phyloP scores from a whole-genome alignment of 1,140 invertebrate genomes.

The Mycetomoellerius zeteki region DNA sequence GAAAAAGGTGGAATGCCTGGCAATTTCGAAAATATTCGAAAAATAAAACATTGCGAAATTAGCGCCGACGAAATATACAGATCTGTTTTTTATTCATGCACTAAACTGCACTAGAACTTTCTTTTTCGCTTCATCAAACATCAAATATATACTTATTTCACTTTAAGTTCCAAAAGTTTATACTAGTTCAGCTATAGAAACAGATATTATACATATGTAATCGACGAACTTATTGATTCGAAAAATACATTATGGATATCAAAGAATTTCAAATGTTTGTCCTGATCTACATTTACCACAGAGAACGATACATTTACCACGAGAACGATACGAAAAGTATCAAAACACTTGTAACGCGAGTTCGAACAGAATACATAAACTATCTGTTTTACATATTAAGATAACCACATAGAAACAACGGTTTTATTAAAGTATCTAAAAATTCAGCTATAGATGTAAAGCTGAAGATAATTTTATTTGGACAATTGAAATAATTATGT shows the following conservation, averaged over 20 bases:
- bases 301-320: no score
- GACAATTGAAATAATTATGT: no score
- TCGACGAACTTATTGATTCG: constrained; percentile 22
- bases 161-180: no score
- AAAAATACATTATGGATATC: not conserved
- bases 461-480: no score
- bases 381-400: not conserved
- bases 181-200: no score
- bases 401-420: not conserved
- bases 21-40: constrained; percentile 18
- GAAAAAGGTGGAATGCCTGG: not conserved
- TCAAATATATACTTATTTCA: no score
- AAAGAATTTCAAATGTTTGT: constrained; percentile 49
- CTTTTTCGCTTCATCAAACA: no score
- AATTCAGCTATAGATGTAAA: no score
- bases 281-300: not conserved
- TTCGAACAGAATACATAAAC: not conserved
- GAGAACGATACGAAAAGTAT: not conserved
- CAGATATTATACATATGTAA: not conserved
- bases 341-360: not conserved
- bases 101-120: no score
- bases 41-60: constrained; percentile 12
- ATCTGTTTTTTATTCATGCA: no score
- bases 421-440: no score
- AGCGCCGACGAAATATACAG: not conserved